Conservation (phyloP, 2,888 invertebrate genomes). For the Campoplex nolae region DNA sequence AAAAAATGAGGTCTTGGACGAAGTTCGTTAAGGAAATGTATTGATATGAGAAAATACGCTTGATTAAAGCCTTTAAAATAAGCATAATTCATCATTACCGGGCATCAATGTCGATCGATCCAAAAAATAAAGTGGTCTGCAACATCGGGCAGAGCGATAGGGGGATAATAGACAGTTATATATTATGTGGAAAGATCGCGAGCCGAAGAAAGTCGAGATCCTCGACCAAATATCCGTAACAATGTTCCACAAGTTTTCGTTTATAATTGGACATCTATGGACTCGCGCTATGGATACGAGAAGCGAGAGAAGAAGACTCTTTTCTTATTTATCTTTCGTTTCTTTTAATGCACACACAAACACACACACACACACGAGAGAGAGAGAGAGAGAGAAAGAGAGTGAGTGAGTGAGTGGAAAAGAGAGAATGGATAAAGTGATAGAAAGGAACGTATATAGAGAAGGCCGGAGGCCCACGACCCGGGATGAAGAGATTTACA, state of each 20-base stretch:
- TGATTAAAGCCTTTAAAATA: constrained; percentile 18
- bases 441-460: constrained; percentile 42
- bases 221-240: constrained; percentile 68
- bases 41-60: not conserved
- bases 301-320: constrained; percentile 25
- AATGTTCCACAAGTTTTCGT: constrained; percentile 74
- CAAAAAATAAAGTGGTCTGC: not conserved
- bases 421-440: constrained; percentile 48
- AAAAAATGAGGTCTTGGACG: constrained; percentile 20
- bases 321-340: constrained; percentile 11
- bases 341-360: constrained; percentile 26
- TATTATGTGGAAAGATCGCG: constrained; percentile 30
- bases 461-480: constrained; percentile 65
- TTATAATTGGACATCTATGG: constrained; percentile 65
- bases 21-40: constrained; percentile 39
- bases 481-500: constrained; percentile 84
- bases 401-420: constrained; percentile 9
- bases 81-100: constrained; percentile 50
- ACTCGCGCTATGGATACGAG: constrained; percentile 39
- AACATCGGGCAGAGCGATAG: not conserved
- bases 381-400: constrained; percentile 25
- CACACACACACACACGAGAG: not conserved
- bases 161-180: constrained; percentile 13
- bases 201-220: constrained; percentile 29
- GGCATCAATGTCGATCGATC: not conserved